Conservation (phyloP, 2,113 vertebrate species). For the Fukomys damarensis region DNA sequence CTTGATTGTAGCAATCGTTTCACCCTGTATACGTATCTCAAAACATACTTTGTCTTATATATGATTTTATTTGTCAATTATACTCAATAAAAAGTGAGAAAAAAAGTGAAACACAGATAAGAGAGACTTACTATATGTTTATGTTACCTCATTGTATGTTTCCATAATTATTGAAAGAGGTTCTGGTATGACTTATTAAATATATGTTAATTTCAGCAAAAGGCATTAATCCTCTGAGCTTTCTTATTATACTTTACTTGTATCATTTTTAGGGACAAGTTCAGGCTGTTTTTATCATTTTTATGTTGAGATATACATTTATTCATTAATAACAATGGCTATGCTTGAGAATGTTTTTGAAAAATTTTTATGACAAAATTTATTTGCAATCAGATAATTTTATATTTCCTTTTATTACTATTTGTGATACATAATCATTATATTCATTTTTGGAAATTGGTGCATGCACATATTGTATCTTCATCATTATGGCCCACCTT, state of each 20-base stretch:
- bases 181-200: neutral
- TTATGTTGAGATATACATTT: neutral
- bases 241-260: neutral
- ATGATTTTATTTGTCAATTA: neutral
- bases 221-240: neutral
- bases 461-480: too few species aligned
- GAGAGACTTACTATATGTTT: neutral
- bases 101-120: too few species aligned
- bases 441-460: too few species aligned
- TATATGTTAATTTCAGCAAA: neutral
- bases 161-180: slow-evolving; percentile 12
- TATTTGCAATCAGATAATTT: neutral
- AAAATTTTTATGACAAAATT: neutral
- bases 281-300: neutral
- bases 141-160: neutral
- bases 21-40: neutral
- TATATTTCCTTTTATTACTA: neutral
- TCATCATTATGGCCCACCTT: too few species aligned
- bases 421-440: too few species aligned
- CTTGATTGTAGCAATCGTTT: neutral
- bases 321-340: neutral
- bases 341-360: neutral
- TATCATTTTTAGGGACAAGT: neutral
- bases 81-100: neutral
- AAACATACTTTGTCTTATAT: neutral